These are phyloP conservation scores for Diplodus sargus DNA, from an alignment of 2,797 vertebrate genomes.

Conservation along the genomic window DNA sequence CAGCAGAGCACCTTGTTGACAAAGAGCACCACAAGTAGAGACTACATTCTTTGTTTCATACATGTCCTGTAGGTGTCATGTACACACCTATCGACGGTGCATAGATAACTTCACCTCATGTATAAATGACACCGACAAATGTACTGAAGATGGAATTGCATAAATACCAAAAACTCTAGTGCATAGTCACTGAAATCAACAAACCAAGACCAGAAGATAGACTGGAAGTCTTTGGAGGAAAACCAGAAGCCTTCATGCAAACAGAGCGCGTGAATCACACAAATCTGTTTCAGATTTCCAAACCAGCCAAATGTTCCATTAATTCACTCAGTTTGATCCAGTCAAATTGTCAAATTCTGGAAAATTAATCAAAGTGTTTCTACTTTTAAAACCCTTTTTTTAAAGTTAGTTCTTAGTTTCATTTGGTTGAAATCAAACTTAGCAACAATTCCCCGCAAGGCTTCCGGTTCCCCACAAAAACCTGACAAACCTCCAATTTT, in stretches of 20 bases:
- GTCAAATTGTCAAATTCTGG: slow-evolving; percentile 9
- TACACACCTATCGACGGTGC: slow-evolving; percentile 69
- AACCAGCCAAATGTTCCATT: slow-evolving; percentile 8
- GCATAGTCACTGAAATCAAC: slow-evolving; percentile 79
- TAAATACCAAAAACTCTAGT: slow-evolving; percentile 79
- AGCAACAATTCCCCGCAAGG: slow-evolving; percentile 25
- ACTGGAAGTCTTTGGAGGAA: slow-evolving; percentile 50
- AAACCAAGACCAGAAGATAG: slow-evolving; percentile 55
- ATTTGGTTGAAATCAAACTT: neutral
- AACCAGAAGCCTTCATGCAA: slow-evolving; percentile 52
- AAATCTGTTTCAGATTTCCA: slow-evolving; percentile 20
- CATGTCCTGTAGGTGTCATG: slow-evolving; percentile 53
- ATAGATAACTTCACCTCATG: slow-evolving; percentile 73
- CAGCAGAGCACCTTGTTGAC: slow-evolving; percentile 57
- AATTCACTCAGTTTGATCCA: slow-evolving; percentile 15
- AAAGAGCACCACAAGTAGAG: slow-evolving; percentile 66
- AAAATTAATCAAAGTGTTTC: slow-evolving; percentile 22
- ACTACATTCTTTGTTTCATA: slow-evolving; percentile 77
- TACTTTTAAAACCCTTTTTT: neutral
- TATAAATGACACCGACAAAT: slow-evolving; percentile 56
- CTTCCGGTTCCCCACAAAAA: slow-evolving; percentile 49
- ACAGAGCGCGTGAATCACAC: slow-evolving; percentile 5
- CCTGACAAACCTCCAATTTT: slow-evolving; percentile 43
- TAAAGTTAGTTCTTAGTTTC: neutral
- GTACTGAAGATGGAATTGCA: slow-evolving; percentile 78